These are phyloP conservation scores for Climacteris rufus DNA, from an alignment of 2,113 vertebrate species.

Conservation along the genomic window DNA sequence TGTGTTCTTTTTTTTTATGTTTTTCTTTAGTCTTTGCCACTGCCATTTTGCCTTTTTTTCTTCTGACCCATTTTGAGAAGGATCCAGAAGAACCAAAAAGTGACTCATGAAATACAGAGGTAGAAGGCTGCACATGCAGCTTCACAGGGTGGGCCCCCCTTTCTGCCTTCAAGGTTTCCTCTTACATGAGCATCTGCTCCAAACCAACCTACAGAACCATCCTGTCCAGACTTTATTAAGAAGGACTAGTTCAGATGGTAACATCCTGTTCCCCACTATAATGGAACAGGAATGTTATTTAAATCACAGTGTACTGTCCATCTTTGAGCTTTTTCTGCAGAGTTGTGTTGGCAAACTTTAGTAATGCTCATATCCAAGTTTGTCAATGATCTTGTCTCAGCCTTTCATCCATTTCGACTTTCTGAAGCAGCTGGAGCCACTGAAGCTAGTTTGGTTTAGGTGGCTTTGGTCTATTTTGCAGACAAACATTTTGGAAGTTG, in stretches of 20 bases:
- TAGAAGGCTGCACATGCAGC: neutral
- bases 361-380: neutral
- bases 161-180: neutral
- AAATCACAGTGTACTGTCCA: neutral
- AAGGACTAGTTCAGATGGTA: neutral
- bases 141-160: neutral
- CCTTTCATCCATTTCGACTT: neutral
- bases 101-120: neutral
- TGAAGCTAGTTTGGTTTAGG: neutral
- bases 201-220: neutral
- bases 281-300: neutral
- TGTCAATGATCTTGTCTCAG: neutral
- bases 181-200: neutral
- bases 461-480: neutral
- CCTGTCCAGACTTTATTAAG: neutral
- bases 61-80: neutral
- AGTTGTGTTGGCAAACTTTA: neutral
- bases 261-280: neutral
- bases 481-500: neutral
- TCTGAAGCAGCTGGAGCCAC: neutral
- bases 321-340: neutral
- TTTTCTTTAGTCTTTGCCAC: neutral
- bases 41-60: neutral
- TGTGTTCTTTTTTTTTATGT: neutral
- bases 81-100: neutral